Conservation (phyloP, 2,797 vertebrate species). For the Podargus strigoides region DNA sequence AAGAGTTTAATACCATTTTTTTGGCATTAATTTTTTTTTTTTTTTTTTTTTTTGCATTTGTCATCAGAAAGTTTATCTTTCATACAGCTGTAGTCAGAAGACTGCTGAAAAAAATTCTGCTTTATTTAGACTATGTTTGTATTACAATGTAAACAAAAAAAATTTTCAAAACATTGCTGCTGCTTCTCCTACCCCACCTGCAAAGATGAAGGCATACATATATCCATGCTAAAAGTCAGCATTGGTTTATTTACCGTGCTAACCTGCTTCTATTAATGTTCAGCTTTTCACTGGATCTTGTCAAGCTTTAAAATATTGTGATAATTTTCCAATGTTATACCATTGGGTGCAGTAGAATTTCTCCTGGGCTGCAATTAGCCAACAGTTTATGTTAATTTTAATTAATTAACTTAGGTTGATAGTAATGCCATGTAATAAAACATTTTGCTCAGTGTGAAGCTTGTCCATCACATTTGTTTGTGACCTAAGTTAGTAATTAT, state of each 20-base stretch:
- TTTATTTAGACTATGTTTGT: neutral
- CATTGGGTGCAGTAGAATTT: slow-evolving; percentile 61
- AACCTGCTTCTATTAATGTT: slow-evolving; percentile 17
- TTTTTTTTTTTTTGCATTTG: neutral
- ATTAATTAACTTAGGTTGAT: slow-evolving; percentile 63
- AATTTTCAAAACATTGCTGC: neutral
- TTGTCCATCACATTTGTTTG: slow-evolving; percentile 63
- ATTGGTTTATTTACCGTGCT: slow-evolving; percentile 4
- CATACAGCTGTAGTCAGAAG: neutral
- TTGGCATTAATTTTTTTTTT: neutral
- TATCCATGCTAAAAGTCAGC: neutral
- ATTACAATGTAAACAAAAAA: neutral
- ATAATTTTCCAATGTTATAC: slow-evolving; percentile 56
- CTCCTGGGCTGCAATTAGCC: slow-evolving; percentile 66
- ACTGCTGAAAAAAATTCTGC: neutral
- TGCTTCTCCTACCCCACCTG: neutral
- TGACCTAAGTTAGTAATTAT: slow-evolving; percentile 66
- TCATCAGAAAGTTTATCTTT: neutral
- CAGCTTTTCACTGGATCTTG: slow-evolving; percentile 50
- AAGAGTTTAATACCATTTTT: neutral
- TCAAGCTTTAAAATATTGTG: slow-evolving; percentile 63
- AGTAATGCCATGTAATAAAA: slow-evolving; percentile 56
- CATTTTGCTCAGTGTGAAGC: slow-evolving; percentile 65
- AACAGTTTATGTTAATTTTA: slow-evolving; percentile 68
- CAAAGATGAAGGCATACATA: neutral